These are phyloP conservation scores for Drosophila yakuba DNA, from an alignment of 1,140 invertebrate genomes.

Conservation along the genomic window DNA sequence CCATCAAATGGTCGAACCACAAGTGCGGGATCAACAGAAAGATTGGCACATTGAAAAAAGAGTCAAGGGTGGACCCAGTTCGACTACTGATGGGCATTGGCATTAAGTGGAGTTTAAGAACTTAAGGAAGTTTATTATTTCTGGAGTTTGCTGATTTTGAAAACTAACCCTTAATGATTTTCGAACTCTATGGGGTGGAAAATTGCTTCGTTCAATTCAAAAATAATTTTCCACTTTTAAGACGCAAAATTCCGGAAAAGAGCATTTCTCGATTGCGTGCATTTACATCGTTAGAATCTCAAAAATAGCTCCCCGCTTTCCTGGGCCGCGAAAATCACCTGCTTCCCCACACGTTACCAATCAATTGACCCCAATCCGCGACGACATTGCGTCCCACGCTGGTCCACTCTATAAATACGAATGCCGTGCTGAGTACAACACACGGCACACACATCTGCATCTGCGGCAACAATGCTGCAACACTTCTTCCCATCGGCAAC, in stretches of 20 bases:
- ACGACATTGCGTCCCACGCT: conserved; percentile 46
- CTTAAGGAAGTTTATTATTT: background rate
- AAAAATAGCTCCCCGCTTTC: conserved; percentile 43
- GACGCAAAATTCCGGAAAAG: background rate
- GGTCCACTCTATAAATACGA: conserved; percentile 80
- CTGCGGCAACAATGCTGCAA: conserved; percentile 64
- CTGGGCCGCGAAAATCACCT: conserved; percentile 37
- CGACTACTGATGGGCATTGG: conserved; percentile 15
- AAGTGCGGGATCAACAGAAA: conserved; percentile 66
- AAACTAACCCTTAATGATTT: too few relatives aligned
- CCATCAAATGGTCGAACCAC: conserved; percentile 66
- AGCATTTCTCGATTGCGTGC: background rate
- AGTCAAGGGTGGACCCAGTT: conserved; percentile 65
- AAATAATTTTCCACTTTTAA: background rate
- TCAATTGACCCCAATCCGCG: conserved; percentile 74
- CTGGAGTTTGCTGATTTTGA: too few relatives aligned
- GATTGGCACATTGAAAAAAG: conserved; percentile 38
- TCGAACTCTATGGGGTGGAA: too few relatives aligned
- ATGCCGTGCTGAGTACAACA: conserved; percentile 18
- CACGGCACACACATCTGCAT: conserved; percentile 61
- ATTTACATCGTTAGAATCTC: conserved; percentile 27
- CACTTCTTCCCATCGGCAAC: conserved; percentile 38
- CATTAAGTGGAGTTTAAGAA: background rate
- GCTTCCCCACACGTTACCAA: conserved; percentile 41
- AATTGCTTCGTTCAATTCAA: background rate